These are phyloP conservation scores for Eurypyga helias DNA, from an alignment of 2,113 vertebrate genomes.

Conservation along the genomic window DNA sequence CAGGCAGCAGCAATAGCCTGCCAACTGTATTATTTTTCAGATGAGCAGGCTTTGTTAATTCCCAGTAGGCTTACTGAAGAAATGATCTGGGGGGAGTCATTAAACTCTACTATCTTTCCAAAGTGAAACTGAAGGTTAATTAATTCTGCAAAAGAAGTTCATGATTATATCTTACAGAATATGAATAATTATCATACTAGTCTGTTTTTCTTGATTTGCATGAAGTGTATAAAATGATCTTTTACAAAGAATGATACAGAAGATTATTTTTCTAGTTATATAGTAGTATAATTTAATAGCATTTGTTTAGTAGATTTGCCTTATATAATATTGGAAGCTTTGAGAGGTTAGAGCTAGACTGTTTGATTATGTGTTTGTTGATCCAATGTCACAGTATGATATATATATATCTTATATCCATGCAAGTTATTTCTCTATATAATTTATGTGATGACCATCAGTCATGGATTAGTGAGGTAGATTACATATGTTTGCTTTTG, in stretches of 20 bases:
- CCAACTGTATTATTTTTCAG: background rate
- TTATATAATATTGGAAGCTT: background rate
- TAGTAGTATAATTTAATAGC: background rate
- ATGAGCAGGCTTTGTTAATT: background rate
- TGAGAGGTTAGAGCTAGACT: background rate
- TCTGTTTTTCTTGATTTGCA: slow-evolving; percentile 1
- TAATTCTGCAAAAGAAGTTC: background rate
- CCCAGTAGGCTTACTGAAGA: background rate
- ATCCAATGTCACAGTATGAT: background rate
- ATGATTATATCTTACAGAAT: background rate
- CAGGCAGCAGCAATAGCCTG: background rate
- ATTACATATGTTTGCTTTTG: slow-evolving; percentile 19
- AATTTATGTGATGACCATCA: slow-evolving; percentile 14
- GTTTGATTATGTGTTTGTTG: slow-evolving; percentile 6
- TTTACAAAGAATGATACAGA: background rate
- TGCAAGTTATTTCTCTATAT: slow-evolving; percentile 24
- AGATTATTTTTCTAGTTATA: background rate
- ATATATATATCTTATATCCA: slow-evolving; percentile 6
- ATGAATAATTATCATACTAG: background rate
- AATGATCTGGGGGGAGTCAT: background rate
- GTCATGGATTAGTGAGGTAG: slow-evolving; percentile 12
- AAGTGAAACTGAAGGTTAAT: slow-evolving; percentile 46
- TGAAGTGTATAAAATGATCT: background rate
- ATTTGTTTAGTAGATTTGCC: background rate
- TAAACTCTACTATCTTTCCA: slow-evolving; percentile 9